Conservation (phyloP, 2,113 vertebrate species). For the Poeciliopsis turrubarensis region DNA sequence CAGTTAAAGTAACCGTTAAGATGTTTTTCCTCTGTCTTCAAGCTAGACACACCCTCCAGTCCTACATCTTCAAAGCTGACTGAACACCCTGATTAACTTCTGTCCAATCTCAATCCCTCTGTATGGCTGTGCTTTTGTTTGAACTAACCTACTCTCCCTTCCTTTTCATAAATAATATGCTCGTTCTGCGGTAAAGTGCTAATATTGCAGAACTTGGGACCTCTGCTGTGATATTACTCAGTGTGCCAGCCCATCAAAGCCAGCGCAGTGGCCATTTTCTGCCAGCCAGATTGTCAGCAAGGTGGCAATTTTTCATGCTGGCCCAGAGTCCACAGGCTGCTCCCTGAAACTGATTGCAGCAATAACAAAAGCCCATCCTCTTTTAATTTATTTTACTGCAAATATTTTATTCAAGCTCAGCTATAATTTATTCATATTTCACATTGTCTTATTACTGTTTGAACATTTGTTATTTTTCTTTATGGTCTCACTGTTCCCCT, state of each 20-base stretch:
- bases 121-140: conserved; percentile 34
- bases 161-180: conserved; percentile 49
- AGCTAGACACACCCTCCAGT: conserved; percentile 43
- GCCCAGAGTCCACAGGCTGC: conserved; percentile 68
- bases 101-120: conserved; percentile 36
- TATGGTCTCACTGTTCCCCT: conserved; percentile 72
- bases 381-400: conserved; percentile 75
- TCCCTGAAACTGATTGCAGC: conserved; percentile 76
- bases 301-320: conserved; percentile 76
- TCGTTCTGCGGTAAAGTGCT: conserved; percentile 69
- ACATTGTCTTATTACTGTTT: conserved; percentile 78
- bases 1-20: conserved; percentile 33
- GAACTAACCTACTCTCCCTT: conserved; percentile 39
- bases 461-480: conserved; percentile 83
- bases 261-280: conserved; percentile 68
- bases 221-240: conserved; percentile 73
- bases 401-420: conserved; percentile 78
- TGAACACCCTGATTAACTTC: conserved; percentile 55
- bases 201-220: conserved; percentile 77
- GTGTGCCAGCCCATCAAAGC: conserved; percentile 75
- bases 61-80: conserved; percentile 49
- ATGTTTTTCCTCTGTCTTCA: conserved; percentile 64
- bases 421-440: conserved; percentile 82
- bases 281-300: conserved; percentile 74
- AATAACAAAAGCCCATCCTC: conserved; percentile 77